phyloP scores from a whole-genome alignment of 1,140 invertebrate species.

The Drosophila yakuba region DNA sequence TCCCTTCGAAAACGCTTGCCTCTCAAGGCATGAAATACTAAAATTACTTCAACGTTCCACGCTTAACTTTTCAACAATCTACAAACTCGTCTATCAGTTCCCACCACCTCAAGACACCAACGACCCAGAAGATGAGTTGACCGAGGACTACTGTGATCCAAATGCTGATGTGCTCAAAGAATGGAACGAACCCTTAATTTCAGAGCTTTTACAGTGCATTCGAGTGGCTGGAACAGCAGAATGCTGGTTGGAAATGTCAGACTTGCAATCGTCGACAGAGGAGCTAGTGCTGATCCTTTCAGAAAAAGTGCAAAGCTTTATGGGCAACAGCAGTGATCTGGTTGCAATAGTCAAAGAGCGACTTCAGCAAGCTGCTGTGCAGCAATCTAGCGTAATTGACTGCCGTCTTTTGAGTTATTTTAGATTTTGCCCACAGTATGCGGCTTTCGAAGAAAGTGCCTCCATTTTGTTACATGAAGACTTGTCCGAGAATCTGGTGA shows the following conservation, averaged over 20 bases:
- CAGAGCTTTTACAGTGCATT: constrained; percentile 57
- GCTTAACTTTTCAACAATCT: constrained; percentile 62
- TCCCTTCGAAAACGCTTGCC: constrained; percentile 33
- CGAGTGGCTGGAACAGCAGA: constrained; percentile 52
- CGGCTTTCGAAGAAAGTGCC: constrained; percentile 71
- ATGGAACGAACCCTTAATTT: constrained; percentile 66
- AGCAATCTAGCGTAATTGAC: constrained; percentile 47
- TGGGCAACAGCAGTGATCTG: constrained; percentile 59
- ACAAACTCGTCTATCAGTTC: constrained; percentile 59
- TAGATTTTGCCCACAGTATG: constrained; percentile 51
- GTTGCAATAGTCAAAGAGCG: constrained; percentile 62
- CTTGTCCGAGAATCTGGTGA: constrained; percentile 56
- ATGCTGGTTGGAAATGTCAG: constrained; percentile 50
- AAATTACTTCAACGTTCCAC: constrained; percentile 44
- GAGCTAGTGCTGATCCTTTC: constrained; percentile 55
- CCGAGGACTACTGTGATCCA: constrained; percentile 81
- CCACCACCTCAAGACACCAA: constrained; percentile 35
- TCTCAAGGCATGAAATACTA: constrained; percentile 19
- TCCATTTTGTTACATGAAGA: constrained; percentile 70
- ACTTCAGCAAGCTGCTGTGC: constrained; percentile 28
- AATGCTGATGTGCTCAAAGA: constrained; percentile 75
- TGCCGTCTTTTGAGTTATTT: constrained; percentile 60
- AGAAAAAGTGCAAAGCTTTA: constrained; percentile 59
- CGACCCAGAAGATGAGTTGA: constrained; percentile 72
- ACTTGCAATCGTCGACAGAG: constrained; percentile 11